Conservation (phyloP, 2,888 invertebrate genomes). For the Ophion costatus region DNA sequence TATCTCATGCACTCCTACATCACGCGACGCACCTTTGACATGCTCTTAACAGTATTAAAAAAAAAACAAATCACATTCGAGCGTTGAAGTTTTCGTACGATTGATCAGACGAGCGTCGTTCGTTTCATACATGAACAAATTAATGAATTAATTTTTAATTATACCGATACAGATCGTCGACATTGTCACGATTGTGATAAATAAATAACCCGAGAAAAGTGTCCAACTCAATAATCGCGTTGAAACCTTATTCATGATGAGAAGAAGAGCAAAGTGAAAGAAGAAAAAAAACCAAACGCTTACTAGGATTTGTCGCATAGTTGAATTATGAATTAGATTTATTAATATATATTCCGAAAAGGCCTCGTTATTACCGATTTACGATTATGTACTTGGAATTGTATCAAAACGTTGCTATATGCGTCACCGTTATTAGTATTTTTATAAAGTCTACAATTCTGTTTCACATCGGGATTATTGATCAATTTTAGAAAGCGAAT, state of each 20-base stretch:
- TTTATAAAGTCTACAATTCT: slow-evolving; percentile 79
- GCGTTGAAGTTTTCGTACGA: slow-evolving; percentile 33
- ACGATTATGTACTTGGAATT: slow-evolving; percentile 74
- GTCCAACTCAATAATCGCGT: slow-evolving; percentile 28
- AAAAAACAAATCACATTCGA: not conserved
- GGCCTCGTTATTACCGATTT: slow-evolving; percentile 69
- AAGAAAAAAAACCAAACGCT: slow-evolving; percentile 58
- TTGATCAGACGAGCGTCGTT: slow-evolving; percentile 26
- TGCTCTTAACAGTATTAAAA: not conserved
- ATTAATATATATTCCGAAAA: slow-evolving; percentile 67
- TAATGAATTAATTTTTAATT: slow-evolving; percentile 13
- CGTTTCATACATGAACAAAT: slow-evolving; percentile 22
- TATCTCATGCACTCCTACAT: not conserved
- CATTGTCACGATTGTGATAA: slow-evolving; percentile 37
- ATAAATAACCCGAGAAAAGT: slow-evolving; percentile 24
- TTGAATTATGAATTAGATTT: slow-evolving; percentile 70
- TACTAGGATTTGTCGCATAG: slow-evolving; percentile 72
- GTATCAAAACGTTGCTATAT: slow-evolving; percentile 75
- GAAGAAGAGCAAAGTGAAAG: slow-evolving; percentile 31
- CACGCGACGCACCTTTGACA: not conserved
- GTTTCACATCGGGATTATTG: slow-evolving; percentile 71
- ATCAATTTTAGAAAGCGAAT: slow-evolving; percentile 55
- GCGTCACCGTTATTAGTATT: slow-evolving; percentile 78
- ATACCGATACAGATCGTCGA: slow-evolving; percentile 22
- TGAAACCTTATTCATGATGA: slow-evolving; percentile 43